Conservation (phyloP, 1,140 invertebrate genomes). For the Mycetomoellerius zeteki region DNA sequence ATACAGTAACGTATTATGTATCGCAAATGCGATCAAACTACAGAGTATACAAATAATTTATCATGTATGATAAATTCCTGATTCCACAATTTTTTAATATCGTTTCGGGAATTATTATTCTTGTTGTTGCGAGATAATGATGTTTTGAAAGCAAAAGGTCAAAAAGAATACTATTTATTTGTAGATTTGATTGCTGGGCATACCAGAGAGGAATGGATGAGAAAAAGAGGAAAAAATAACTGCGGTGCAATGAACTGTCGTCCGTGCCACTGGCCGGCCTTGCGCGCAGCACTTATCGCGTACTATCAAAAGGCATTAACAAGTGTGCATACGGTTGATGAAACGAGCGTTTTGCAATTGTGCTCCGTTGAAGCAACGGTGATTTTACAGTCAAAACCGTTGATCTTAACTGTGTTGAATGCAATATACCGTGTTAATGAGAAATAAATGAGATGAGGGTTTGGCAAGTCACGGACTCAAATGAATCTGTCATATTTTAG, state of each 20-base stretch:
- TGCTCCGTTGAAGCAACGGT: slow-evolving; percentile 38
- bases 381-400: slow-evolving; percentile 25
- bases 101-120: slow-evolving; percentile 20
- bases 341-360: slow-evolving; percentile 26
- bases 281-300: slow-evolving; percentile 38
- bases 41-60: neutral
- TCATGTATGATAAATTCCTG: neutral
- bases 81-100: slow-evolving; percentile 1
- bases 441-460: neutral
- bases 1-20: neutral
- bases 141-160: slow-evolving; percentile 11
- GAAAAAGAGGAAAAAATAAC: neutral
- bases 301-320: slow-evolving; percentile 57
- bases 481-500: neutral
- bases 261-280: slow-evolving; percentile 43
- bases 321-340: slow-evolving; percentile 30
- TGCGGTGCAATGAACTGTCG: slow-evolving; percentile 49
- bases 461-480: neutral
- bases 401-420: slow-evolving; percentile 27
- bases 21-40: neutral
- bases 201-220: neutral
- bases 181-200: neutral
- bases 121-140: neutral
- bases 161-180: neutral
- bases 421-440: slow-evolving; percentile 1